A percentile compares a stretch with the other conserved stretches of the same genome.
phyloP scores from a whole-genome alignment of 2,797 vertebrate genomes.

The Spondyliosoma cantharus region DNA sequence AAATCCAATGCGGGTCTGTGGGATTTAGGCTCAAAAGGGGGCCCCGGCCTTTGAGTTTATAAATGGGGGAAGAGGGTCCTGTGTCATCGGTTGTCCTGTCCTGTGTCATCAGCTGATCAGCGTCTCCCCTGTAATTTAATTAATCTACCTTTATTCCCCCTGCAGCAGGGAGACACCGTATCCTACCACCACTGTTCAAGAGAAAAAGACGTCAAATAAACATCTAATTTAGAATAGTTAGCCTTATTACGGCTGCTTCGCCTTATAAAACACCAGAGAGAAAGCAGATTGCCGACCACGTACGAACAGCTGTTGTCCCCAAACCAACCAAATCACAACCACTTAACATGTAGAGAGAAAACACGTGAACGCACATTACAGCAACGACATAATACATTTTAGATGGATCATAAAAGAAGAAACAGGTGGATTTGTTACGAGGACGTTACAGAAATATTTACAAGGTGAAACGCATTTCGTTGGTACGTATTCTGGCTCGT shows the following conservation, averaged over 20 bases:
- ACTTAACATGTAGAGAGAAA: too few species aligned
- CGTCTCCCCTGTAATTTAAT: constrained; percentile 42
- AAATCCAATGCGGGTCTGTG: background rate
- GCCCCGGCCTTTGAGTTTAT: background rate
- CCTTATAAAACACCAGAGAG: background rate
- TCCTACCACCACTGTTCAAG: background rate
- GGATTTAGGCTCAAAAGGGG: background rate
- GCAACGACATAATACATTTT: background rate
- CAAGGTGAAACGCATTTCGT: accelerated
- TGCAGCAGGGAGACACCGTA: constrained; percentile 17
- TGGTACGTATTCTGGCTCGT: background rate
- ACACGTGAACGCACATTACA: background rate
- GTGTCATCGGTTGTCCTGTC: constrained; percentile 8
- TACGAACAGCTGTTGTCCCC: background rate
- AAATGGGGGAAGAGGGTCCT: background rate
- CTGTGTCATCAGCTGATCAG: constrained; percentile 9
- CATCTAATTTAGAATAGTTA: background rate
- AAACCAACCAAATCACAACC: background rate
- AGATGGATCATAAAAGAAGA: too few species aligned
- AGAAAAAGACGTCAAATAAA: background rate
- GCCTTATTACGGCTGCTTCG: background rate
- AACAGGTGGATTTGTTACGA: background rate
- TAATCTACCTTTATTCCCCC: constrained; percentile 3
- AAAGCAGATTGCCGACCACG: background rate
- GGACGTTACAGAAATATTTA: background rate